These are phyloP conservation scores for Malthinus flaveolus DNA, from an alignment of 2,888 invertebrate species.

Conservation along the genomic window DNA sequence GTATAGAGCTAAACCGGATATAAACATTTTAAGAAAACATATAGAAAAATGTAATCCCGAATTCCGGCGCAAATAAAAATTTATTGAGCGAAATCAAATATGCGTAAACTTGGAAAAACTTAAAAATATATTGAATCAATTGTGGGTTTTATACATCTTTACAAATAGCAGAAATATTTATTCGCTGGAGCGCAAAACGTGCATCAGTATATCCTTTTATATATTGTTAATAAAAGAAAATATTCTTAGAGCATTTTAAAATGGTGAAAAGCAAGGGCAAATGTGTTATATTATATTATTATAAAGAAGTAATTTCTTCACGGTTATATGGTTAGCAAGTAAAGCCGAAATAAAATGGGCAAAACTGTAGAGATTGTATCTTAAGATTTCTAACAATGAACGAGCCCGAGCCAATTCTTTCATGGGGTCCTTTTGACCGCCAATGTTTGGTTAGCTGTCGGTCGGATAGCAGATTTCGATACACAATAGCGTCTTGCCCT, in stretches of 20 bases:
- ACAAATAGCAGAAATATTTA: slow-evolving; percentile 29
- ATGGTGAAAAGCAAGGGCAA: slow-evolving; percentile 25
- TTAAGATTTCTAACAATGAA: slow-evolving; percentile 45
- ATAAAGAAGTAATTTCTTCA: slow-evolving; percentile 57
- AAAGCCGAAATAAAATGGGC: slow-evolving; percentile 46
- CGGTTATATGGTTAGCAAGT: slow-evolving; percentile 53
- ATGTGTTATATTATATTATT: slow-evolving; percentile 56
- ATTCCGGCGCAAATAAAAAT: slow-evolving; percentile 7
- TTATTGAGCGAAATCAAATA: slow-evolving; percentile 18
- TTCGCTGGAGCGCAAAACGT: slow-evolving; percentile 23
- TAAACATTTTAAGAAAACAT: too few relatives aligned
- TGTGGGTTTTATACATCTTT: slow-evolving; percentile 22
- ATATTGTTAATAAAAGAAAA: slow-evolving; percentile 26
- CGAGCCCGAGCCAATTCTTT: slow-evolving; percentile 51
- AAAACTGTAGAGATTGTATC: slow-evolving; percentile 52
- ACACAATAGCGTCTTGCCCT: slow-evolving; percentile 45
- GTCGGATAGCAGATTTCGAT: slow-evolving; percentile 42
- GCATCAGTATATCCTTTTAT: slow-evolving; percentile 20
- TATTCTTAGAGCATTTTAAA: slow-evolving; percentile 29
- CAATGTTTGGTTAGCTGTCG: slow-evolving; percentile 72
- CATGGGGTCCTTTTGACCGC: slow-evolving; percentile 59
- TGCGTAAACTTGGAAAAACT: slow-evolving; percentile 27
- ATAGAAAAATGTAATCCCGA: background rate
- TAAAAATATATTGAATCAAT: slow-evolving; percentile 23
- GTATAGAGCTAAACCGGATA: too few relatives aligned